Evolutionary conservation across 2,888 invertebrate genomes (phyloP), one percentile per base, ranked within the genome.

Genomic region (Graphium colonna): DNA sequence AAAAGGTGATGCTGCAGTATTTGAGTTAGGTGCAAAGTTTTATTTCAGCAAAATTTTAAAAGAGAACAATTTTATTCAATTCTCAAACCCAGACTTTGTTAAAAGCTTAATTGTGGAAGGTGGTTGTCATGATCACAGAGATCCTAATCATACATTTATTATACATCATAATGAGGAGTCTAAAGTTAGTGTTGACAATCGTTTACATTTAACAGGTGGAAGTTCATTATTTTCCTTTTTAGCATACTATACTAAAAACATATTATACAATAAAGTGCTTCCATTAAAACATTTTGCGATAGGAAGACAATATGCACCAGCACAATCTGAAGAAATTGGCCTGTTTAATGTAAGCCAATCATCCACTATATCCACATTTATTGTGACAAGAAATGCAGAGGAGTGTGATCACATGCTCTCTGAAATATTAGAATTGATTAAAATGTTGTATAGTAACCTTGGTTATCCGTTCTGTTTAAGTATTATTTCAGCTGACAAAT

Each of bases 41-140:
- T 90, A 90, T 65, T 89, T 92, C 53, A 85, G 75, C 49, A 71
- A 80, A 2, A 62, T 78, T 9, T 65, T 90, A 10, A 77, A 83
- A 16, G 76, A 90, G 0, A 75, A 80, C 9, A 80, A 90, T n/a
- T 94, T 92, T 69, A 72, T 90, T 0, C 92, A 93, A 67, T 92
- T 94, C 64, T 92, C 94, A 0, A 95, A 95, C 75, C 91, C 95
- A 0, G 96, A 96, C 80, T 96, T 96, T 81, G 91, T 92, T 3
- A 92, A 94, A 51, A 94, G 94, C 69, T 80, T 95, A 1, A 82
- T 96, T 2, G 83, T 95, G 4, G 96, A 97, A 82, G 96, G 95
- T 44, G 92, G 93, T 65, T 94, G 94, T 1, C 69, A 82, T 28
- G 86, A 93, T 67, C 91, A 92, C 39, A 84, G 90, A 1, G 83